phyloP scores from a whole-genome alignment of 2,113 vertebrate species.

The Vimba vimba region DNA sequence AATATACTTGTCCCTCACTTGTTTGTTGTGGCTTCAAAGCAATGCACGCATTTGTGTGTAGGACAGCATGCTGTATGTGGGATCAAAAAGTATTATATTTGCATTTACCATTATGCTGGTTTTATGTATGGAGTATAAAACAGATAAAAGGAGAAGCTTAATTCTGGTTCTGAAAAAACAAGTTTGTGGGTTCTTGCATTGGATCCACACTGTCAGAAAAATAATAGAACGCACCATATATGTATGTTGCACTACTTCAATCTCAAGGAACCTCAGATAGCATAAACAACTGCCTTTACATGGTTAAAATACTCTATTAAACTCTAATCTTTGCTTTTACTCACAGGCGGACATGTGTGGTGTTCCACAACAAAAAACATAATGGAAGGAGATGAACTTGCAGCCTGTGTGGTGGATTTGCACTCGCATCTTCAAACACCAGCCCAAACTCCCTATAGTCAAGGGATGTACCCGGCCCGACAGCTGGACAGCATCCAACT shows the following conservation, averaged over 20 bases:
- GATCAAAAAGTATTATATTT: conserved; percentile 23
- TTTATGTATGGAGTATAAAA: neutral
- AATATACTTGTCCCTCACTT: conserved; percentile 28
- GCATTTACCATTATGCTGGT: neutral
- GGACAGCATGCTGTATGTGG: neutral
- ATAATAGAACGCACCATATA: neutral
- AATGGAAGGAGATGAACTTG: conserved; percentile 83
- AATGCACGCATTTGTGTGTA: conserved; percentile 2
- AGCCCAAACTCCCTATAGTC: conserved; percentile 80
- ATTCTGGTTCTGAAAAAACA: neutral
- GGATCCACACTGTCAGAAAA: neutral
- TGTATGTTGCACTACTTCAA: too few species aligned
- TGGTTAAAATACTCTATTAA: neutral
- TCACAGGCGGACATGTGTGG: conserved; percentile 82
- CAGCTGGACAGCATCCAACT: conserved; percentile 87
- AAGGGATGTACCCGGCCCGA: conserved; percentile 87
- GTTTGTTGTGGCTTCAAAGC: conserved; percentile 51
- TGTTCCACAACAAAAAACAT: conserved; percentile 86
- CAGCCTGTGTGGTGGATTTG: conserved; percentile 86
- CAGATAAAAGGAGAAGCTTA: neutral
- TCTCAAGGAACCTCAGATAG: neutral
- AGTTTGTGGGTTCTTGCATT: neutral
- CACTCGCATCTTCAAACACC: conserved; percentile 83
- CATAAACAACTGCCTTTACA: neutral
- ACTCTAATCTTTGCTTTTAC: neutral